Evolutionary conservation across 2,888 invertebrate genomes (phyloP).

Genomic region (Aphrophora alni): DNA sequence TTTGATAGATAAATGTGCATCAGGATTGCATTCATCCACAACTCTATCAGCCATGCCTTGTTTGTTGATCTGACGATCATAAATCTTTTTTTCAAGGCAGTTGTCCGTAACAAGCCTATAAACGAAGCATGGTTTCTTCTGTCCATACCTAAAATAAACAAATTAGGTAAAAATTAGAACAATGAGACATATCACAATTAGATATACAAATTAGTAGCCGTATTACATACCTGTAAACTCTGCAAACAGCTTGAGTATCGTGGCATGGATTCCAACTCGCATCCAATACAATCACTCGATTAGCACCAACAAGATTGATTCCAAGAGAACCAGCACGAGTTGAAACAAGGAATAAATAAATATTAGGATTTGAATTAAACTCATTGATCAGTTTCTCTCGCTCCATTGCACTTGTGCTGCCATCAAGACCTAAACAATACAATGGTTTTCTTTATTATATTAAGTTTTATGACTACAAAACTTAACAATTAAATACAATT

Average conservation of each 20-base stretch:
- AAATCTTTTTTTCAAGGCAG: constrained; percentile 96
- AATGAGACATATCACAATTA: no score
- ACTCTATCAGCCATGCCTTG: constrained; percentile 98
- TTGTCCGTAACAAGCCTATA: constrained; percentile 97
- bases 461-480: no score
- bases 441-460: no score
- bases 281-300: constrained; percentile 96
- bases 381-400: constrained; percentile 95
- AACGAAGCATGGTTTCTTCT: constrained; percentile 92
- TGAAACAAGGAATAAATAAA: constrained; percentile 93
- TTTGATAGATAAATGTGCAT: constrained; percentile 89
- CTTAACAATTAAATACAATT: no score
- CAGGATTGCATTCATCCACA: constrained; percentile 97
- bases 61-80: constrained; percentile 97
- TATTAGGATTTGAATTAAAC: constrained; percentile 87
- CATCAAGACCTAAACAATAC: constrained; percentile 77
- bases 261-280: constrained; percentile 99
- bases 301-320: constrained; percentile 96
- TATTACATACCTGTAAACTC: constrained; percentile 88
- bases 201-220: no score
- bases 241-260: constrained; percentile 96
- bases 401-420: constrained; percentile 92
- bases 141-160: constrained; percentile 76
- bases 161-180: neutral
- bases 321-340: constrained; percentile 96